Base-by-base conservation (phyloP, 2,797 vertebrate genomes). In the Graptemys geographica region DNA sequence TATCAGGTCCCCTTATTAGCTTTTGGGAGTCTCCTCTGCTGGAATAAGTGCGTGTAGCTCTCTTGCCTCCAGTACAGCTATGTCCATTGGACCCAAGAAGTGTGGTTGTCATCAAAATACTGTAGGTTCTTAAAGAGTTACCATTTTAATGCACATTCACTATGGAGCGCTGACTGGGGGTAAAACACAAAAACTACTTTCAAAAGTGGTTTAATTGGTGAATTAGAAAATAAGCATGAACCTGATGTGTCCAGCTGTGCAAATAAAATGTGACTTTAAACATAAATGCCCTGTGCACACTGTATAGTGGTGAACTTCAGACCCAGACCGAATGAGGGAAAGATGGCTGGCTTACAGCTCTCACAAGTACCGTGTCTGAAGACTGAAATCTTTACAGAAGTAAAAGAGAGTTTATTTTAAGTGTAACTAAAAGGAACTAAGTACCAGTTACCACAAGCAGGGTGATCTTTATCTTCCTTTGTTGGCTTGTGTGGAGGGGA, bases 391-490 rank as follows among this genome's bases (percentile, higher is more conserved):
- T 97, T 97, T 28, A 81, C 84, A 96, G 97, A 89, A 91, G 91
- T 79, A 15, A n/a, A 85, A 78, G 88, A 69, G 93, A 95, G 96
- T 98, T 98, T 98, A 98, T 97, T 98, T 98, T 97, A 97, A 96
- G 92, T 91, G 89, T 93, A 96, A 97, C 96, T 96, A 89, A 98
- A 98, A 97, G 97, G 97, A 97, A 97, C 95, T 90, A 96, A 98
- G 97, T 97, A 97, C 97, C 97, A 96, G 97, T 98, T 97, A 95
- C 96, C 97, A 86, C 88, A 94, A 96, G 97, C 90, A 97, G 93
- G 94, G 92, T 88, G 98, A 98, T 98, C 97, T 98, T 98, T 98
- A 98, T 98, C 97, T 98, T 88, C 87, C 93, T 98, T 96, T 95
- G 94, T 92, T 96, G 97, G 97, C 96, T 95, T 87, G 56, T 0